A percentile compares a stretch with the other conserved stretches of the same genome.
Evolutionary conservation across 2,797 vertebrate species (phyloP).

Genomic region (Kryptopterus vitreolus): DNA sequence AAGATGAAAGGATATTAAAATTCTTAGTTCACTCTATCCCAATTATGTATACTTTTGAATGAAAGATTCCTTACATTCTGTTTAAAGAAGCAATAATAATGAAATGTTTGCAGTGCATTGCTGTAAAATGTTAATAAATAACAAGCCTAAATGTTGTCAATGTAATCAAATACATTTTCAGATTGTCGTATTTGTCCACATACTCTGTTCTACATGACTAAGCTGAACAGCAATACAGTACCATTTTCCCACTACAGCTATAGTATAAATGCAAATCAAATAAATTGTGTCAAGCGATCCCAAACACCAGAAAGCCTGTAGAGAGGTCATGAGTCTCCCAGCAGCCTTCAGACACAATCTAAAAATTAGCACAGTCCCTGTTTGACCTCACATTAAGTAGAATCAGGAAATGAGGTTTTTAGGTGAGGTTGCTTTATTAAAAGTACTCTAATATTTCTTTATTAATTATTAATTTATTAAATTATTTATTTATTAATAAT

Average conservation of each 20-base stretch:
- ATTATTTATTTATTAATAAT: too few species aligned
- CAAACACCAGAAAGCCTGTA: neutral
- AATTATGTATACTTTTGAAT: neutral
- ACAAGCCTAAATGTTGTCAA: neutral
- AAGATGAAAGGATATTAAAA: slow-evolving; percentile 11
- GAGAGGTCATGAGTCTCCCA: slow-evolving; percentile 8
- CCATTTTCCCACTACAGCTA: neutral
- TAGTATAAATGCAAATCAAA: neutral
- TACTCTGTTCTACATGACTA: neutral
- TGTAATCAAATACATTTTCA: neutral
- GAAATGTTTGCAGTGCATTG: neutral
- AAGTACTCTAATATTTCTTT: neutral
- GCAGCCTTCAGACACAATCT: slow-evolving; percentile 27
- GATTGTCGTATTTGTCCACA: neutral
- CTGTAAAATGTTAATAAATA: neutral
- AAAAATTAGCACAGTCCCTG: slow-evolving; percentile 19
- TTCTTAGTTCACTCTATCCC: neutral
- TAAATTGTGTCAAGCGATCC: neutral
- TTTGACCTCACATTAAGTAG: slow-evolving; percentile 10
- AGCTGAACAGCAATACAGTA: neutral
- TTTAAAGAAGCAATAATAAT: neutral
- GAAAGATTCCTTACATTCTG: neutral
- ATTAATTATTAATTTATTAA: too few species aligned
- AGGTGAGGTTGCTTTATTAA: neutral
- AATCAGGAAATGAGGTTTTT: slow-evolving; percentile 24